These are phyloP conservation scores for Epirrhoe alternata DNA, from an alignment of 2,888 invertebrate genomes.

Conservation along the genomic window DNA sequence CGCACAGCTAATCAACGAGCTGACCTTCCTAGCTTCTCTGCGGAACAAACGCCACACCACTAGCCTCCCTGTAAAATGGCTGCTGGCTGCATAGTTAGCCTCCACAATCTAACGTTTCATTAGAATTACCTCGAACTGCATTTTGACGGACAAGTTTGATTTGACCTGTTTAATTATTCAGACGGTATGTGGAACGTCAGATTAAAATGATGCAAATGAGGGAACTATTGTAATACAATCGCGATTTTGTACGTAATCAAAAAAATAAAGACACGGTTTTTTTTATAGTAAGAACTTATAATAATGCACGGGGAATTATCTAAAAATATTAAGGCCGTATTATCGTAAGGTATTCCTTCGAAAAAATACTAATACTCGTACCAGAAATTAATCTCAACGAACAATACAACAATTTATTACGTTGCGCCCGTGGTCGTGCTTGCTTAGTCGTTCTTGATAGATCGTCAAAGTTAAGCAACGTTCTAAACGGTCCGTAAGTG, in stretches of 20 bases:
- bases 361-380: too few species aligned
- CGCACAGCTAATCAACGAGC: constrained; percentile 80
- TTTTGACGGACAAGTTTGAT: constrained; percentile 35
- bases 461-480: too few species aligned
- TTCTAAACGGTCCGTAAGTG: too few species aligned
- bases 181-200: constrained; percentile 3
- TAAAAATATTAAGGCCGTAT: too few species aligned
- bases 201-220: constrained; percentile 1
- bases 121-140: constrained; percentile 40
- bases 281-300: too few species aligned
- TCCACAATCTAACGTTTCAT: constrained; percentile 46
- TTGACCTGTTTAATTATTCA: constrained; percentile 15
- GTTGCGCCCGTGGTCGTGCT: too few species aligned
- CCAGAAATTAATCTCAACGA: too few species aligned
- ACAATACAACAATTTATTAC: too few species aligned
- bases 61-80: constrained; percentile 60
- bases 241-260: neutral
- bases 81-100: constrained; percentile 47
- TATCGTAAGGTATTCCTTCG: too few species aligned
- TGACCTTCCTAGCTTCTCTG: constrained; percentile 72
- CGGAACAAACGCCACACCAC: constrained; percentile 71
- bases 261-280: too few species aligned
- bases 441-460: too few species aligned
- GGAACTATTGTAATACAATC: neutral
- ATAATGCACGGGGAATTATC: too few species aligned